Base-by-base conservation (phyloP, 2,797 vertebrate species). In the Hapalemur alaotrensis region DNA sequence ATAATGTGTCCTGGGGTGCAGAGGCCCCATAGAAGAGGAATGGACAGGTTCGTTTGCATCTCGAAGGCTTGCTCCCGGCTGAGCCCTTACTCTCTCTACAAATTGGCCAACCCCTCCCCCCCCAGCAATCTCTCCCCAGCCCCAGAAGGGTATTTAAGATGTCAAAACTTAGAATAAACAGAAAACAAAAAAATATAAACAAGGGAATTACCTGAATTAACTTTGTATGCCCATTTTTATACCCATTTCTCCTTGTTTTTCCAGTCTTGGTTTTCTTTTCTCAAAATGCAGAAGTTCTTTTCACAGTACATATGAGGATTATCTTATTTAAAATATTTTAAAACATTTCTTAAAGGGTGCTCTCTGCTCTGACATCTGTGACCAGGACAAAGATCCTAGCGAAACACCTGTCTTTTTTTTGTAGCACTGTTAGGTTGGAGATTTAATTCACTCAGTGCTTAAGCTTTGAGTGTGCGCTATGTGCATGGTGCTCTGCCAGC, bases 211-310 rank as follows among this genome's bases (percentile, higher is more conserved):
- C 28, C 59, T 89, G 22, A 50, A 69, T n/a, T 93, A 32, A 91
- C 14, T 92, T 83, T 94, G 67, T 65, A 43, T 67, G 35, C 30
- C 17, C 15, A n/a, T 20, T 76, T 76, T 35, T 79, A 15, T 54
- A 57, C 32, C 28, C 54, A 14, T 65, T 86, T 84, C 23, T 59
- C 79, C 5, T 0, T 92, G 28, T 76, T 69, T 78, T 91, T 82
- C n/a, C 8, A 48, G n/a, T 63, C 54, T 52, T 89, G 20, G 22
- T 67, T 75, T 93, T 73, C 61, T 69, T 82, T 85, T 73, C 83
- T 94, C 43, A 85, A 92, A 85, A 82, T 78, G 9, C 14, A 73
- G 61, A 91, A 32, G 15, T 59, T 43, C 17, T 90, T 90, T 78
- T 38, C 38, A n/a, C 38, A 46, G 54, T 65, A 9, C 38, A 9